Evolutionary conservation across 2,888 invertebrate species (phyloP).

Genomic region (Plagodis pulveraria): DNA sequence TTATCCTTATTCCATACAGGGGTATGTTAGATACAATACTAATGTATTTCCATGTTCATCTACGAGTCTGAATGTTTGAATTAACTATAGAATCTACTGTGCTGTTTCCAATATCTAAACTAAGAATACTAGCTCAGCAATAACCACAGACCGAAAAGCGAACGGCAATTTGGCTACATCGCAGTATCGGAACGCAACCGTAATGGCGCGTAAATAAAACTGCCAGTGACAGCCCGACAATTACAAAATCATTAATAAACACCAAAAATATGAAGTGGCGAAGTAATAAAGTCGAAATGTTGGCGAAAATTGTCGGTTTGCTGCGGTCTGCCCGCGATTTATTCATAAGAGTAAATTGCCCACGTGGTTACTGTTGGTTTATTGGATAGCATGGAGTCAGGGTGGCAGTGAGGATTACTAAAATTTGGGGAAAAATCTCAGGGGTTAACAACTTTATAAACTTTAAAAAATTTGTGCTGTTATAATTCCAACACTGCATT

Average conservation of each 20-base stretch:
- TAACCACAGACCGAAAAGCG: slow-evolving; percentile 11
- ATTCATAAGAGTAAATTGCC: slow-evolving; percentile 64
- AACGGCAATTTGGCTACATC: slow-evolving; percentile 23
- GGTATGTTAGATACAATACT: no score
- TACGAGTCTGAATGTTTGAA: no score
- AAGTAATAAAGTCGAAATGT: slow-evolving; percentile 59
- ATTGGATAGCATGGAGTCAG: slow-evolving; percentile 39
- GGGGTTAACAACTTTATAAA: not conserved
- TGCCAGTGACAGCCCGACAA: slow-evolving; percentile 65
- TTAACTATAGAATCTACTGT: no score
- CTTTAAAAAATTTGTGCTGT: no score
- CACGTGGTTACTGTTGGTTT: slow-evolving; percentile 46
- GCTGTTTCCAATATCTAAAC: not conserved
- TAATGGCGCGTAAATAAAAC: slow-evolving; percentile 61
- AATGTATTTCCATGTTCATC: no score
- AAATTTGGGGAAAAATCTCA: not conserved
- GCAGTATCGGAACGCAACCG: slow-evolving; percentile 18
- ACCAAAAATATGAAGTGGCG: slow-evolving; percentile 70
- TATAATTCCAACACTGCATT: no score
- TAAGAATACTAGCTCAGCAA: slow-evolving; percentile 2
- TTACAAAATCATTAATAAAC: slow-evolving; percentile 78
- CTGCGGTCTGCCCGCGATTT: slow-evolving; percentile 45
- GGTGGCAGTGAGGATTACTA: slow-evolving; percentile 4
- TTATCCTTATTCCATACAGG: no score
- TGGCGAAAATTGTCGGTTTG: slow-evolving; percentile 55